A percentile compares a stretch with the other conserved stretches of the same genome.
phyloP scores from a whole-genome alignment of 64 coral and sea anemone genomes.

The Montipora sp. region DNA sequence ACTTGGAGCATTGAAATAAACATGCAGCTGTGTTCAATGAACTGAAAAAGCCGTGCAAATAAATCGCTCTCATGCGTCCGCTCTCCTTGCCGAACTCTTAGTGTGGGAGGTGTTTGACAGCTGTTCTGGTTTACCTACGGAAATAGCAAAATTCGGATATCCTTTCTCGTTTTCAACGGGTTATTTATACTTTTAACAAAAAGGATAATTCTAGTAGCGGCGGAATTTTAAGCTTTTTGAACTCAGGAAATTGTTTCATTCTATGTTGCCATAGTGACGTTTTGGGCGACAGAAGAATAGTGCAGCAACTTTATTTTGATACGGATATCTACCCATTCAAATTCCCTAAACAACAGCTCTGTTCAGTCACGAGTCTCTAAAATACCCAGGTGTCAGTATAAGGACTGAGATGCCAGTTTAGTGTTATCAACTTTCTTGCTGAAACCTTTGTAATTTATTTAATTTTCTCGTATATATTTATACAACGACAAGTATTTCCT shows the following conservation, averaged over 20 bases:
- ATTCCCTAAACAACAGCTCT: too few relatives aligned
- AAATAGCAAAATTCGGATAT: constrained; percentile 25
- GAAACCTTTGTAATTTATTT: too few relatives aligned
- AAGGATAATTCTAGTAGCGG: background rate
- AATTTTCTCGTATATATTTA: too few relatives aligned
- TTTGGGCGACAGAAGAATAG: background rate
- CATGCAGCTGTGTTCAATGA: background rate
- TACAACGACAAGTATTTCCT: too few relatives aligned
- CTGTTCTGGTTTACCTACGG: background rate
- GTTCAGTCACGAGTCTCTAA: too few relatives aligned
- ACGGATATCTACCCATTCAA: too few relatives aligned
- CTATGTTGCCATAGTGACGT: background rate
- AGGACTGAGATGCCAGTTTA: too few relatives aligned
- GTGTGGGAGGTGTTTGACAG: constrained; percentile 1
- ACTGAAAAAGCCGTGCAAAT: background rate
- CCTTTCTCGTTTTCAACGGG: background rate
- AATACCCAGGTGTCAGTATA: too few relatives aligned
- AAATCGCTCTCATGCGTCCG: constrained; percentile 11
- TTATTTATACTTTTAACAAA: background rate
- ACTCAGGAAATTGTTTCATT: background rate
- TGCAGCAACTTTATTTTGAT: too few relatives aligned
- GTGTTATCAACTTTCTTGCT: too few relatives aligned
- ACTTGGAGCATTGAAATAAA: background rate
- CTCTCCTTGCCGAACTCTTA: background rate
- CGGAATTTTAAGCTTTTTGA: background rate